phyloP scores from a whole-genome alignment of 2,113 vertebrate genomes.

The Dendrocopos noguchii region DNA sequence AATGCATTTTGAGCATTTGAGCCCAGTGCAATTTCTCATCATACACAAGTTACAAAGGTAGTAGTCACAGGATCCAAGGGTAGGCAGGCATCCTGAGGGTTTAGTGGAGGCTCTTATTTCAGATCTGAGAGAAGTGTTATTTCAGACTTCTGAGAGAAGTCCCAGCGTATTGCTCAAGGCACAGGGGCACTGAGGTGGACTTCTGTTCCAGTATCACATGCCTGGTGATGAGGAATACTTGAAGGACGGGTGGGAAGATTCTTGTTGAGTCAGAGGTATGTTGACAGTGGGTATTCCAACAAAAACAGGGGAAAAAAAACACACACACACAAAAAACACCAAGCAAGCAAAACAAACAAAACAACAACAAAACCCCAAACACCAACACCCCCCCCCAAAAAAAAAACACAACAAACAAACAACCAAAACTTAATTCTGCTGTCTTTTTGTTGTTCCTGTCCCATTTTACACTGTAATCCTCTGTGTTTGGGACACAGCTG shows the following conservation, averaged over 20 bases:
- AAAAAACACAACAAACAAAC: no score
- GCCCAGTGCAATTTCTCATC: background rate
- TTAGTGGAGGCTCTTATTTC: background rate
- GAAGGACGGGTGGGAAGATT: fast-evolving
- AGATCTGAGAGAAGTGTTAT: background rate
- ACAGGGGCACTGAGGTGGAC: fast-evolving
- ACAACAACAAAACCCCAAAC: background rate
- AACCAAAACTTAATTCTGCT: no score
- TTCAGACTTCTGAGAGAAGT: background rate
- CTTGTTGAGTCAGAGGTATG: background rate
- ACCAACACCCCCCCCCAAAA: no score
- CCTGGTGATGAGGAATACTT: background rate
- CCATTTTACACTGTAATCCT: background rate
- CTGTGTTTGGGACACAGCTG: background rate
- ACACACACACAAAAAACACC: no score
- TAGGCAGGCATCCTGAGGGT: background rate
- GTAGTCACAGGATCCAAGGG: background rate
- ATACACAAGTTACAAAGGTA: fast-evolving
- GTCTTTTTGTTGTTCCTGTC: background rate
- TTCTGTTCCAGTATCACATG: background rate
- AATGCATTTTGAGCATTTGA: background rate
- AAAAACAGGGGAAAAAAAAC: background rate
- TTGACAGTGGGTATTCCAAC: background rate
- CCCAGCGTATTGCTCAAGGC: background rate
- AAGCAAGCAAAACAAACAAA: background rate